phyloP scores from a whole-genome alignment of 2,888 invertebrate species.

The Stratiomys singularior region DNA sequence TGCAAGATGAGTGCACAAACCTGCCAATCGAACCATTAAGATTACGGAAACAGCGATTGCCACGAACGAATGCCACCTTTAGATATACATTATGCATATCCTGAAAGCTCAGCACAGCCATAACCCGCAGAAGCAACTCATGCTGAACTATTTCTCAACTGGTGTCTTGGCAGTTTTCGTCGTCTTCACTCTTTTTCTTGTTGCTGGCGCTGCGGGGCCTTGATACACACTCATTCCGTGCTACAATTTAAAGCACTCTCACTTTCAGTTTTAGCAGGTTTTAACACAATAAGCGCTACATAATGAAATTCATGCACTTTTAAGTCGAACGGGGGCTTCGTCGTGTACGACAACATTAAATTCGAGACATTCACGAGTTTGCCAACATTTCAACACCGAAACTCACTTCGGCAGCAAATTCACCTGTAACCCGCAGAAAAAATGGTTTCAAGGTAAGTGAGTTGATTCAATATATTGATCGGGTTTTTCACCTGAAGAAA shows the following conservation, averaged over 20 bases:
- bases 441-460: slow-evolving; percentile 7
- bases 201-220: neutral
- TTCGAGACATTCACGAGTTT: no score
- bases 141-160: no score
- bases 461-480: neutral
- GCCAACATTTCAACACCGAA: neutral
- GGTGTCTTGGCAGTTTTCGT: no score
- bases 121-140: no score
- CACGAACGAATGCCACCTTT: no score
- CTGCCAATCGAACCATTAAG: no score
- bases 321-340: neutral
- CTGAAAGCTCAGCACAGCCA: no score
- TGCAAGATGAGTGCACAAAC: no score
- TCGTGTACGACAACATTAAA: no score
- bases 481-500: neutral
- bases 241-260: neutral
- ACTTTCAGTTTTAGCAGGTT: neutral
- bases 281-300: slow-evolving; percentile 5
- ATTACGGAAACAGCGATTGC: no score
- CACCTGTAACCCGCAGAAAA: neutral
- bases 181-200: no score
- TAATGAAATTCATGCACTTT: neutral
- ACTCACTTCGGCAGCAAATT: neutral
- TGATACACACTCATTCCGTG: neutral
- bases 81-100: no score